phyloP scores from a whole-genome alignment of 1,140 invertebrate species.

The Ephestia elutella region DNA sequence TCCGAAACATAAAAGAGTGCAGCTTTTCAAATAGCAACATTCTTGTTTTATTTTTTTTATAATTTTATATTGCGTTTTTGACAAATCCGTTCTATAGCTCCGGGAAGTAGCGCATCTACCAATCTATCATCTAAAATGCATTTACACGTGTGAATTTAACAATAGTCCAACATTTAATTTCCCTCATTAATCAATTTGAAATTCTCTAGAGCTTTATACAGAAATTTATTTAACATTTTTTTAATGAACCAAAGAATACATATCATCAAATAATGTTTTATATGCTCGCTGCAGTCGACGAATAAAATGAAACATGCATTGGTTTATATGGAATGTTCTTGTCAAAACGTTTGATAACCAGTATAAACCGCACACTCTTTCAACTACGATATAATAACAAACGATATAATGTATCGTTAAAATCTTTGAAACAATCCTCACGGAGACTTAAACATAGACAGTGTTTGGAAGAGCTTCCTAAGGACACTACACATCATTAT shows the following conservation, averaged over 20 bases:
- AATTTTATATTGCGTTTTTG: conserved; percentile 32
- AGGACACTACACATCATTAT: conserved; percentile 47
- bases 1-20: conserved; percentile 65
- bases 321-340: conserved; percentile 48
- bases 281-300: conserved; percentile 22
- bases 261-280: conserved; percentile 29
- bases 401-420: conserved; percentile 24
- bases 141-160: conserved; percentile 36
- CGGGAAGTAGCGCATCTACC: conserved; percentile 70
- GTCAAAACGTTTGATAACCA: conserved; percentile 21
- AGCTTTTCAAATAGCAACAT: conserved; percentile 75
- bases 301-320: conserved; percentile 34
- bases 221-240: conserved; percentile 22
- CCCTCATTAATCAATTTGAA: conserved; percentile 28
- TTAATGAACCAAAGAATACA: conserved; percentile 30
- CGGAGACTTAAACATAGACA: conserved; percentile 15
- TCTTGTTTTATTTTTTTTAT: conserved; percentile 33
- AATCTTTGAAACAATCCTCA: conserved; percentile 1
- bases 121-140: conserved; percentile 65
- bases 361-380: conserved; percentile 24
- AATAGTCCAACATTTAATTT: conserved; percentile 33
- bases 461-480: conserved; percentile 52
- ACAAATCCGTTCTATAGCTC: conserved; percentile 49
- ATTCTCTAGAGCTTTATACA: conserved; percentile 40
- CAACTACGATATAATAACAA: conserved; percentile 33